These are phyloP conservation scores for Trissoscelio sp. DNA, from an alignment of 2,888 invertebrate genomes.

Conservation along the genomic window DNA sequence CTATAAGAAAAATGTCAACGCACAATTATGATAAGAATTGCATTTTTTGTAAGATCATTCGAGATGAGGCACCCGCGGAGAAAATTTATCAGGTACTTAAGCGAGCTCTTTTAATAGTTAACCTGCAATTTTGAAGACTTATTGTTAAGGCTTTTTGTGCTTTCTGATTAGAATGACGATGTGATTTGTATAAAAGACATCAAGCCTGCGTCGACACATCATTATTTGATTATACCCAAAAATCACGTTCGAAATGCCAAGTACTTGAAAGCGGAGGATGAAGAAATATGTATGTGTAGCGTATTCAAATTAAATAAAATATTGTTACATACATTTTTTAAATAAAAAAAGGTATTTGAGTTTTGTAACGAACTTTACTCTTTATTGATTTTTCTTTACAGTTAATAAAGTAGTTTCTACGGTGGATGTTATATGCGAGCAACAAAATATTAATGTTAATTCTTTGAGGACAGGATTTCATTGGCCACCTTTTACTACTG, in stretches of 20 bases:
- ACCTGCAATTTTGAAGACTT: conserved; percentile 20
- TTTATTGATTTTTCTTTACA: conserved; percentile 76
- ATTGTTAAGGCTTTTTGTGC: conserved; percentile 19
- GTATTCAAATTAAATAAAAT: no score
- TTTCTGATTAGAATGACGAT: conserved; percentile 86
- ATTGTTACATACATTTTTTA: no score
- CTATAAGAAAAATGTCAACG: conserved; percentile 18
- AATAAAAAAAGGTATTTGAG: no score
- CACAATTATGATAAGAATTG: conserved; percentile 83
- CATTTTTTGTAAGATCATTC: conserved; percentile 90
- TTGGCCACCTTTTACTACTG: conserved; percentile 94
- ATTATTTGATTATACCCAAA: conserved; percentile 91
- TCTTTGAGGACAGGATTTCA: conserved; percentile 90
- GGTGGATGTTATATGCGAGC: conserved; percentile 84
- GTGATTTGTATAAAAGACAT: conserved; percentile 92
- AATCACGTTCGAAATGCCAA: conserved; percentile 91
- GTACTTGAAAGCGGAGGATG: conserved; percentile 87
- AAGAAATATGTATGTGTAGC: conserved; percentile 79
- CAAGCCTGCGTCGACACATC: conserved; percentile 91
- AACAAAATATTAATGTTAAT: conserved; percentile 83
- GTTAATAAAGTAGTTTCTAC: conserved; percentile 88
- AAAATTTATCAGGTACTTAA: conserved; percentile 86
- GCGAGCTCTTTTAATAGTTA: conserved; percentile 22
- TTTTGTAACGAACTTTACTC: no score
- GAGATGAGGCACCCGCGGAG: conserved; percentile 86